Evolutionary conservation across 1,140 invertebrate genomes (phyloP).

Genomic region (Venturia canescens): DNA sequence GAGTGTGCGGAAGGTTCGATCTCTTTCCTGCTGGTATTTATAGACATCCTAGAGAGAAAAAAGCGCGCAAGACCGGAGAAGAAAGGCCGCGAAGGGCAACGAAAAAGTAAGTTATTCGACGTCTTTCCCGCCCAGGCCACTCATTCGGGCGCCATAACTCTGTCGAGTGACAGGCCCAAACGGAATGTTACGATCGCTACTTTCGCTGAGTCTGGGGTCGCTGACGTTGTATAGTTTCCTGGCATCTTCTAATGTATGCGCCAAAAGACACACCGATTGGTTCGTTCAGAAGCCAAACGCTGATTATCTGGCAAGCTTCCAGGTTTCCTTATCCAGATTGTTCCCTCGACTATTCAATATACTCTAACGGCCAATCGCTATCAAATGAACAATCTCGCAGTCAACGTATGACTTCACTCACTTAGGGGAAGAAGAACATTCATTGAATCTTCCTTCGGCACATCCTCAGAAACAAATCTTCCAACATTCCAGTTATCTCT

Average conservation of each 20-base stretch:
- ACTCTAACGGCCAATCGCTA: neutral
- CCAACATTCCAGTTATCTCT: neutral
- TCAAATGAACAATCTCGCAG: neutral
- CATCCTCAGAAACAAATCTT: conserved; percentile 55
- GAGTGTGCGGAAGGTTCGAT: conserved; percentile 57
- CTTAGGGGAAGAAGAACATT: conserved; percentile 62
- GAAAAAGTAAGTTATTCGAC: conserved; percentile 68
- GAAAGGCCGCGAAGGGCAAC: conserved; percentile 39
- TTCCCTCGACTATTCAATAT: neutral
- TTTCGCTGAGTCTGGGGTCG: conserved; percentile 45
- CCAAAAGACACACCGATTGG: conserved; percentile 8
- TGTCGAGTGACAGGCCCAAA: conserved; percentile 64
- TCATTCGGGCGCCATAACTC: conserved; percentile 68
- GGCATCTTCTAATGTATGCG: neutral
- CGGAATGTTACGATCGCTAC: conserved; percentile 64
- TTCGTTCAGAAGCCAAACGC: neutral
- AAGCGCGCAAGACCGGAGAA: conserved; percentile 51
- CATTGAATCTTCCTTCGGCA: conserved; percentile 62
- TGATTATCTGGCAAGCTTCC: neutral
- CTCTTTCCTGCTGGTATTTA: conserved; percentile 58
- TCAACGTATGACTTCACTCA: neutral
- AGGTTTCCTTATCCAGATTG: neutral
- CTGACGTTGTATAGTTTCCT: neutral
- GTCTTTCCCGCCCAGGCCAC: conserved; percentile 68
- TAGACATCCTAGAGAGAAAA: conserved; percentile 64